Evolutionary conservation across 2,888 invertebrate genomes (phyloP), one percentile per base, ranked within the genome.

Genomic region (Pedicia rivosa): DNA sequence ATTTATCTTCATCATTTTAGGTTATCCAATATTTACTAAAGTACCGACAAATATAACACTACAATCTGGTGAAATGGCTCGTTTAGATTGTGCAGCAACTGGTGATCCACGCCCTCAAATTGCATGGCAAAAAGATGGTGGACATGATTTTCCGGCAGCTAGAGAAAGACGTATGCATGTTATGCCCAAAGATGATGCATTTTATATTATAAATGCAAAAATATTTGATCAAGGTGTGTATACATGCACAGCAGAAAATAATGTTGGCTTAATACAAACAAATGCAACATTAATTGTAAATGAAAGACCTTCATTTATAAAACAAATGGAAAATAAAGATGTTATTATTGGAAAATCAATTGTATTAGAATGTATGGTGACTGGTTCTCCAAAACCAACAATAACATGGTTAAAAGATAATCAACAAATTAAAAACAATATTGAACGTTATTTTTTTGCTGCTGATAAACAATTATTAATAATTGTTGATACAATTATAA

Each of bases 61-160:
- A 4, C 76, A 76, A 53, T 79, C 84, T 12, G 90, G 91, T 7
- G 78, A 78, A 44, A 84, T 80, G 10, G 92, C 87, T 1, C 76
- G 78, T 39, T 66, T 95, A 19, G 88, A 90, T 51, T 95, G 95
- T 66, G 82, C 87, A 10, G 94, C 92, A 3, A 72, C 71, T 40
- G 94, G 92, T 2, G 80, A 83, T 51, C 92, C 94, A 0, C 64
- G 71, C 34, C 94, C 94, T 13, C 80, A 86, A 62, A 84, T 90
- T 48, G 79, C 83, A 0, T 80, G 88, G 79, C 80, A 84, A 50
- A 90, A 90, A 60, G 87, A 86, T 62, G 87, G 86, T n/a, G 87
- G 83, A 0, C 81, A 83, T 52, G 83, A 90, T 53, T 94, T 95
- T 57, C 92, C 92, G 6, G 94, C 95, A 5, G 94, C 94, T 7